phyloP scores from a whole-genome alignment of 2,113 vertebrate genomes.

The Clarias batrachus region DNA sequence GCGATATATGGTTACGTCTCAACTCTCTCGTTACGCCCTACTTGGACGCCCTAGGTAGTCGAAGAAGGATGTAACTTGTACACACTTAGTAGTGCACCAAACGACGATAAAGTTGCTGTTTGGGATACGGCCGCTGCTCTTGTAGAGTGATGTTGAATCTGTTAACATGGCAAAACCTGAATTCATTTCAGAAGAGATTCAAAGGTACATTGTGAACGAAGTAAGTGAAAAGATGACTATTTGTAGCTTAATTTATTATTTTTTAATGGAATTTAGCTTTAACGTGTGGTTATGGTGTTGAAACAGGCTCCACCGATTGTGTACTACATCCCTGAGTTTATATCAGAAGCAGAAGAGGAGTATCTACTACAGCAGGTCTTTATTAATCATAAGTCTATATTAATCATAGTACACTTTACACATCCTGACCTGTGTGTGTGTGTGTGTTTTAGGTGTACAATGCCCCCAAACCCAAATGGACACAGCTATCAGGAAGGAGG shows the following conservation, averaged over 20 bases:
- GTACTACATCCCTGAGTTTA: slow-evolving; percentile 85
- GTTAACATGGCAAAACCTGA: slow-evolving; percentile 58
- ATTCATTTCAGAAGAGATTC: slow-evolving; percentile 62
- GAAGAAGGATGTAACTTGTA: not conserved
- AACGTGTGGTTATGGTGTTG: not conserved
- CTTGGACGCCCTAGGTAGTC: not conserved
- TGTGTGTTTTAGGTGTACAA: slow-evolving; percentile 72
- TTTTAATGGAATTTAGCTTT: not conserved
- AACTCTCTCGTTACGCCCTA: not conserved
- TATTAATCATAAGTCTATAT: not conserved
- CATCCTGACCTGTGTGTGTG: not conserved
- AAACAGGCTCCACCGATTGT: slow-evolving; percentile 75
- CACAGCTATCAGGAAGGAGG: slow-evolving; percentile 81
- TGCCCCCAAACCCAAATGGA: slow-evolving; percentile 88
- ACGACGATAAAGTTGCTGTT: not conserved
- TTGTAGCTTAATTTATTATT: not conserved
- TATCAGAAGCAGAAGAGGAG: slow-evolving; percentile 79
- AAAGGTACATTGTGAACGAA: slow-evolving; percentile 60
- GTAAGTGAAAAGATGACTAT: slow-evolving; percentile 26
- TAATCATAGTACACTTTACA: not conserved
- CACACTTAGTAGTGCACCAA: not conserved
- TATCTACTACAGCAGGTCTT: slow-evolving; percentile 76
- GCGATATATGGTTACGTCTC: not conserved
- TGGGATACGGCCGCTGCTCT: not conserved
- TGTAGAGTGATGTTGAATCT: not conserved